Conservation (phyloP, 2,888 invertebrate species). For the Lepidochitona cinerea region DNA sequence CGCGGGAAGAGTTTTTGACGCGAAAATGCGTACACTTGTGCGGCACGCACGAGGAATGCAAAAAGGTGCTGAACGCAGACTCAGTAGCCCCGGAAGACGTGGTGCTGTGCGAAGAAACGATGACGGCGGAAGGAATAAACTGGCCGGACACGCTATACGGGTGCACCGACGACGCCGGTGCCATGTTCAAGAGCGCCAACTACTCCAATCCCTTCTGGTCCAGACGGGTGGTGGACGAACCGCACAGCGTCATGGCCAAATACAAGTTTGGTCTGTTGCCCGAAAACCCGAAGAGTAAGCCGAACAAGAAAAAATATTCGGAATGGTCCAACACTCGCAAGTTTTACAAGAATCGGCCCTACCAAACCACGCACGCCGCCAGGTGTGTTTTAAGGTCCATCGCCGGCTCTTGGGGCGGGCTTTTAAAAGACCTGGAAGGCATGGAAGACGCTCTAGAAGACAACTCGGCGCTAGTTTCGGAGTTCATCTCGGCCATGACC, state of each 20-base stretch:
- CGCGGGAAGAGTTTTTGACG: not conserved
- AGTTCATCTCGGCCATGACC: not conserved
- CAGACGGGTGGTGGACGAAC: not conserved
- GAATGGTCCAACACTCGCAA: not conserved
- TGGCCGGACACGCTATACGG: not conserved
- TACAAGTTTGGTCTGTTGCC: not conserved
- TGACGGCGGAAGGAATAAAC: not conserved
- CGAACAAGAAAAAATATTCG: not conserved
- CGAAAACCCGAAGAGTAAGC: not conserved
- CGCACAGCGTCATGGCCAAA: not conserved
- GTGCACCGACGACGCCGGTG: not conserved
- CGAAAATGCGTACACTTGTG: not conserved
- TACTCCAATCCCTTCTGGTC: not conserved
- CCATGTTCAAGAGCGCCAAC: not conserved
- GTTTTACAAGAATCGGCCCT: not conserved
- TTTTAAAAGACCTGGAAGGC: not conserved
- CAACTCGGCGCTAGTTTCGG: not conserved
- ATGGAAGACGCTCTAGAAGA: not conserved
- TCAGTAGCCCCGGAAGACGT: not conserved
- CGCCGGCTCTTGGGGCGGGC: not conserved
- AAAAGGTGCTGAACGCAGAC: not conserved
- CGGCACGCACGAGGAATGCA: not conserved
- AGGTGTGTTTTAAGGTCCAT: not conserved
- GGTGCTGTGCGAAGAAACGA: not conserved
- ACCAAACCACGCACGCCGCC: not conserved